Percentiles rank a stretch among this genome's conserved stretches.
phyloP scores from a whole-genome alignment of 2,113 vertebrate genomes.

The Trichechus manatus region DNA sequence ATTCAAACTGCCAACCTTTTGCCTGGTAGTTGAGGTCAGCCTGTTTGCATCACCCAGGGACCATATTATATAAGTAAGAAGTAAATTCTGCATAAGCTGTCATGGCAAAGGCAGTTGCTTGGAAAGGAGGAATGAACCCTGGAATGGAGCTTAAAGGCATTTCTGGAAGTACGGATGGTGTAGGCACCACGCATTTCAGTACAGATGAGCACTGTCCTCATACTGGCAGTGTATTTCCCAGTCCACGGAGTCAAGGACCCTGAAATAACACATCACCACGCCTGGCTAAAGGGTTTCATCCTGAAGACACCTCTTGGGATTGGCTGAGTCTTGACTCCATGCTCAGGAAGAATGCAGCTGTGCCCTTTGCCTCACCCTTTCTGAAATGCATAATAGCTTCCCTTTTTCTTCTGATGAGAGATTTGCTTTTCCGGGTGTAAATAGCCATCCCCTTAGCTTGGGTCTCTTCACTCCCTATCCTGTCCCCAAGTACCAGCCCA shows the following conservation, averaged over 20 bases:
- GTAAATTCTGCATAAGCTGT: not conserved
- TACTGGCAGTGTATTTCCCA: not conserved
- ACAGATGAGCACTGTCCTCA: not conserved
- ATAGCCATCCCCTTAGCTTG: not conserved
- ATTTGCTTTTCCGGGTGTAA: not conserved
- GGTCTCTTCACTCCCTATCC: not conserved
- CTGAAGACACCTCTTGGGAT: not conserved
- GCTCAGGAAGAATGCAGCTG: not conserved
- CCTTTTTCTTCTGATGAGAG: not conserved
- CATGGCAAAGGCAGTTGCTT: not conserved
- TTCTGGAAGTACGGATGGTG: not conserved
- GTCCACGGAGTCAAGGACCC: not conserved
- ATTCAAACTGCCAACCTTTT: too few relatives aligned
- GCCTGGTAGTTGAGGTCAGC: too few relatives aligned
- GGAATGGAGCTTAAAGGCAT: not conserved
- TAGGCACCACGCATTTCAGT: not conserved
- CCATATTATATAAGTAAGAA: not conserved
- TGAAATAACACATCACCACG: not conserved
- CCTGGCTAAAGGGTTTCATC: not conserved
- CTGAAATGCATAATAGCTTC: not conserved
- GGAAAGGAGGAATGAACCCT: not conserved
- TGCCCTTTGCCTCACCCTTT: not conserved
- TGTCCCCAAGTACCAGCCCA: not conserved
- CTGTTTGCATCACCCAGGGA: too few relatives aligned
- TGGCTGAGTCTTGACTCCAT: not conserved